These are phyloP conservation scores for Punctoribates punctum DNA, from an alignment of 2,888 invertebrate genomes.

Conservation along the genomic window DNA sequence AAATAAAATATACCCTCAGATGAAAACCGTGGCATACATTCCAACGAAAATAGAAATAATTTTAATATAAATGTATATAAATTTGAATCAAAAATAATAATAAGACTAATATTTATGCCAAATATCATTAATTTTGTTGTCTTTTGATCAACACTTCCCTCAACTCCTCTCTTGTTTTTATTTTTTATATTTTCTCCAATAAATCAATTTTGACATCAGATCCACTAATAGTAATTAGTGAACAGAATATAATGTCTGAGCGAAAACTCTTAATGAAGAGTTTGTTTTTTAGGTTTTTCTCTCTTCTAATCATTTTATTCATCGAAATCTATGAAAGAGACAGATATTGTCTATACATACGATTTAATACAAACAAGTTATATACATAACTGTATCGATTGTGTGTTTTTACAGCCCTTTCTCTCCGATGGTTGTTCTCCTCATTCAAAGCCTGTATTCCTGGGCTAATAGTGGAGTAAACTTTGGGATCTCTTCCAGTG, in stretches of 20 bases:
- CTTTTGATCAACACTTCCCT: background rate
- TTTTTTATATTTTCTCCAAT: background rate
- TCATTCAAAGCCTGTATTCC: background rate
- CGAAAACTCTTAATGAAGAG: background rate
- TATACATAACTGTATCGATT: constrained; percentile 18
- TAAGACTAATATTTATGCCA: background rate
- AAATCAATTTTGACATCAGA: background rate
- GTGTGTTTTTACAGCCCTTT: background rate
- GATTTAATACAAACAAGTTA: background rate
- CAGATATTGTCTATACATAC: constrained; percentile 3
- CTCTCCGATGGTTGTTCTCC: background rate
- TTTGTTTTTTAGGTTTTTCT: background rate
- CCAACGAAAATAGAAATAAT: background rate
- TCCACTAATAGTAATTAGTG: background rate
- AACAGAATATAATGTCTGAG: background rate
- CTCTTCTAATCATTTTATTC: constrained; percentile 17
- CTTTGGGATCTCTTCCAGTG: background rate
- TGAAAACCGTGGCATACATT: background rate
- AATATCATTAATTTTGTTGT: constrained; percentile 14
- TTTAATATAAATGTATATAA: constrained; percentile 11
- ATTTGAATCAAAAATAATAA: background rate
- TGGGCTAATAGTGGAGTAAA: constrained; percentile 9
- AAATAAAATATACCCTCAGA: background rate
- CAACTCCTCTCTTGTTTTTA: background rate
- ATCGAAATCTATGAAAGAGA: background rate